These are phyloP conservation scores for Nyctibius grandis DNA, from an alignment of 2,797 vertebrate genomes.

Conservation along the genomic window DNA sequence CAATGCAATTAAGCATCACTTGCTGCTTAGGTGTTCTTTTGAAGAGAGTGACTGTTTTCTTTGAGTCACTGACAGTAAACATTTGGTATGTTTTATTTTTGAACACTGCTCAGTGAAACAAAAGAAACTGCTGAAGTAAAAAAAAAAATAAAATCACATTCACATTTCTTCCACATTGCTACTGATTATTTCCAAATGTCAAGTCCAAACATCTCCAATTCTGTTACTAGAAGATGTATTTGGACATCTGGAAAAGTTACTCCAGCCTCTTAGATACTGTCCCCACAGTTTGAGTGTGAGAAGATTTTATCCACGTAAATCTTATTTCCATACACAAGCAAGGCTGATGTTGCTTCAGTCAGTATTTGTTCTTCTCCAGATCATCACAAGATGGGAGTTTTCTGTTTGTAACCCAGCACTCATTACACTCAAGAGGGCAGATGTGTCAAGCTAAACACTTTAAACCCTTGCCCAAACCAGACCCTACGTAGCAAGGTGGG, in stretches of 20 bases:
- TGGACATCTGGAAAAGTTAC: not conserved
- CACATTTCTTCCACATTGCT: not conserved
- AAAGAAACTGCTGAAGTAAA: not conserved
- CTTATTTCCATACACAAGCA: not conserved
- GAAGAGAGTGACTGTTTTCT: not conserved
- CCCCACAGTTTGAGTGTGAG: not conserved
- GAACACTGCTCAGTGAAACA: not conserved
- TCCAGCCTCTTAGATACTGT: not conserved
- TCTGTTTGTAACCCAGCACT: not conserved
- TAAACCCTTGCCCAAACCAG: not conserved
- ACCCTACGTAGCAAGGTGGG: fast-evolving
- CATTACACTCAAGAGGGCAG: not conserved
- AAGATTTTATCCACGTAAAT: not conserved
- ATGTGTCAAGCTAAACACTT: not conserved
- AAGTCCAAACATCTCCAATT: not conserved
- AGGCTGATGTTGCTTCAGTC: not conserved
- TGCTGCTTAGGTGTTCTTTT: not conserved
- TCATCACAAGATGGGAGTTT: not conserved
- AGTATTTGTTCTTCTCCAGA: not conserved
- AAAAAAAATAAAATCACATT: not conserved
- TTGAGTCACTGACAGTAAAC: not conserved
- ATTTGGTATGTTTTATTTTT: not conserved
- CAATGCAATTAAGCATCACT: not conserved
- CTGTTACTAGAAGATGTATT: not conserved
- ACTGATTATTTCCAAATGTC: not conserved